These are phyloP conservation scores for Todus mexicanus DNA, from an alignment of 2,797 vertebrate species.

Conservation along the genomic window DNA sequence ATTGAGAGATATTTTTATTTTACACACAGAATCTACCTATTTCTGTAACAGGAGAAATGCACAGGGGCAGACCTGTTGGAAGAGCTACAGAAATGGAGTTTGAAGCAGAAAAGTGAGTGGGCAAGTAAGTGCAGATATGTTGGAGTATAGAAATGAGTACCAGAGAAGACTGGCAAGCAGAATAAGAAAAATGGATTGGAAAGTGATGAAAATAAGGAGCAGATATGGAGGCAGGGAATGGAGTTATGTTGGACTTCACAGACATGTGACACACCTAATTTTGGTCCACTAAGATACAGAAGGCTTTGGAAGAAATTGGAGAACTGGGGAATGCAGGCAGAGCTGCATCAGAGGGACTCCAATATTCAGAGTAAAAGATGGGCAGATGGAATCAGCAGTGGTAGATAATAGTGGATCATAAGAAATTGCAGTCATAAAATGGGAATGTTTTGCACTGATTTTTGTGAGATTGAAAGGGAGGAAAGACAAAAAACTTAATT, in stretches of 20 bases:
- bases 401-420: not conserved
- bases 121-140: not conserved
- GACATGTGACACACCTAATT: slow-evolving; percentile 30
- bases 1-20: not conserved
- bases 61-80: not conserved
- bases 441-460: not conserved
- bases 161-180: not conserved
- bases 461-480: not conserved
- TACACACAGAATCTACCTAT: not conserved
- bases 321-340: not conserved
- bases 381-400: not conserved
- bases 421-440: not conserved
- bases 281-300: slow-evolving; percentile 8
- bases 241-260: slow-evolving; percentile 1
- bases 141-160: not conserved
- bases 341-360: not conserved
- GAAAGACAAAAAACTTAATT: not conserved
- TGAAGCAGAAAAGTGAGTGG: not conserved
- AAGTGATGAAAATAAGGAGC: slow-evolving; percentile 15
- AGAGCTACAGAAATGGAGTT: not conserved
- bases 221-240: not conserved
- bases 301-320: slow-evolving; percentile 45
- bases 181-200: not conserved
- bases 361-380: not conserved
- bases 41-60: not conserved